These are phyloP conservation scores for Gymnosoma rotundatum DNA, from an alignment of 2,888 invertebrate species.

Conservation along the genomic window DNA sequence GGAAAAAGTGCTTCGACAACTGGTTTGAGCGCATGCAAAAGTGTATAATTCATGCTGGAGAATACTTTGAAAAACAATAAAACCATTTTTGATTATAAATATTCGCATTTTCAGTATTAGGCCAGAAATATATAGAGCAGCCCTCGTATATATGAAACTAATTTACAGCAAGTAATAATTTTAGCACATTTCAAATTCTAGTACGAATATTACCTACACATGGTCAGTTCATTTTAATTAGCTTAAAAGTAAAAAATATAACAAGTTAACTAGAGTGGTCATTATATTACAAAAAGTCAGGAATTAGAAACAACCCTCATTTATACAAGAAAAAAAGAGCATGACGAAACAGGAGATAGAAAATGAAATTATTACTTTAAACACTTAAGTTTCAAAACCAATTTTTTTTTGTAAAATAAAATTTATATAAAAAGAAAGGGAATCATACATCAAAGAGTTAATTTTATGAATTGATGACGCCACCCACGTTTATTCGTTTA, in stretches of 20 bases:
- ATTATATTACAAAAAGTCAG: slow-evolving; percentile 18
- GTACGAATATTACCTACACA: slow-evolving; percentile 3
- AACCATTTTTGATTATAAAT: too few species aligned
- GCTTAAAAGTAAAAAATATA: slow-evolving; percentile 23
- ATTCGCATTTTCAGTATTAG: too few species aligned
- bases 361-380: slow-evolving; percentile 28
- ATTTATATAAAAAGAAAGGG: background rate
- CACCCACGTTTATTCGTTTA: slow-evolving; percentile 4
- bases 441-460: slow-evolving; percentile 50
- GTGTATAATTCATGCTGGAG: too few species aligned
- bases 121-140: too few species aligned
- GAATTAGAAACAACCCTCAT: slow-evolving; percentile 41
- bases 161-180: slow-evolving; percentile 14
- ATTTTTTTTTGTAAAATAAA: background rate
- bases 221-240: slow-evolving; percentile 60
- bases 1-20: too few species aligned
- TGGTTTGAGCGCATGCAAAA: too few species aligned
- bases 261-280: slow-evolving; percentile 46
- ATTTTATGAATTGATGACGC: slow-evolving; percentile 32
- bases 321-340: slow-evolving; percentile 6
- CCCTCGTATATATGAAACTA: slow-evolving; percentile 8
- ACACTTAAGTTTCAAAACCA: slow-evolving; percentile 36
- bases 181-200: slow-evolving; percentile 17
- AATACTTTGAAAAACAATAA: too few species aligned
- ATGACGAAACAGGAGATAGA: slow-evolving; percentile 25